A percentile compares a stretch with the other conserved stretches of the same genome.
Conservation (phyloP, 2,797 vertebrate genomes). For the Gadopsis bispinosus region DNA sequence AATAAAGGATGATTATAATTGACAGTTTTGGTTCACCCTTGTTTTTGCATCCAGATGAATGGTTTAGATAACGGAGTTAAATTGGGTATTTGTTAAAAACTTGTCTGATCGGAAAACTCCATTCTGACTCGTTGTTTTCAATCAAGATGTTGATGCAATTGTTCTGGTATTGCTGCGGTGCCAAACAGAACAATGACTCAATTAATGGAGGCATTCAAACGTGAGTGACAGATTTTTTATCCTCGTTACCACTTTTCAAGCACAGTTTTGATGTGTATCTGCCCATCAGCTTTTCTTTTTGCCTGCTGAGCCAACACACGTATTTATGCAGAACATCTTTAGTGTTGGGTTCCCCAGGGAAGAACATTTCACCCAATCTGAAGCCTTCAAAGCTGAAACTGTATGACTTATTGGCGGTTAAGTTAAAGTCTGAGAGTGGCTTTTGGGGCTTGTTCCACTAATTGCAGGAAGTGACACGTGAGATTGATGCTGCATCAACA, state of each 20-base stretch:
- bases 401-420: slow-evolving; percentile 48
- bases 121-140: slow-evolving; percentile 16
- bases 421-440: slow-evolving; percentile 35
- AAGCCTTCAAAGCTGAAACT: slow-evolving; percentile 18
- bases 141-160: slow-evolving; percentile 4
- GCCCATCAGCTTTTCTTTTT: not conserved
- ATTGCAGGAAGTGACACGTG: slow-evolving; percentile 75
- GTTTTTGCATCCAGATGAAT: not conserved
- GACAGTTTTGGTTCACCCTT: not conserved
- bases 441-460: slow-evolving; percentile 68
- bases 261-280: not conserved
- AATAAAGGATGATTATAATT: not conserved
- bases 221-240: slow-evolving; percentile 7
- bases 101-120: not conserved
- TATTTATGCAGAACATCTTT: slow-evolving; percentile 15
- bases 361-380: slow-evolving; percentile 4
- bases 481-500: slow-evolving; percentile 65
- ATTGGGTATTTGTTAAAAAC: not conserved
- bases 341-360: slow-evolving; percentile 8
- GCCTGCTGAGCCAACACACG: not conserved
- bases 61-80: not conserved
- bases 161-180: slow-evolving; percentile 19
- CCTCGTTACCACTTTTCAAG: not conserved
- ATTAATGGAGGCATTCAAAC: not conserved
- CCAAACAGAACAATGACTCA: slow-evolving; percentile 32